Percentiles rank a stretch among this genome's conserved stretches.
Conservation (phyloP, 2,888 invertebrate genomes). For the Hypsopygia costalis region DNA sequence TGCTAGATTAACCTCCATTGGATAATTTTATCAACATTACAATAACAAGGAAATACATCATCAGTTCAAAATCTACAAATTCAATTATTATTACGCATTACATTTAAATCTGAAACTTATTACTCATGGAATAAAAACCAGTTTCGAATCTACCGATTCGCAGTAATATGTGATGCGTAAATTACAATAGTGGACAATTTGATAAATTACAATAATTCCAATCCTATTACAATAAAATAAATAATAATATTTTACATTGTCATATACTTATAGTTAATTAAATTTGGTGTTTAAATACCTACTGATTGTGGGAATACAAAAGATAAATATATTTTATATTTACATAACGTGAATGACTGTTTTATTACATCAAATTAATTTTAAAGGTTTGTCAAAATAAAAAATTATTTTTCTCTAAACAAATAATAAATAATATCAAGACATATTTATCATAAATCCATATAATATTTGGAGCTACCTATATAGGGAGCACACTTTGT, state of each 20-base stretch:
- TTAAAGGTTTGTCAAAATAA: too few species aligned
- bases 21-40: neutral
- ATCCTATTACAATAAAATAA: constrained; percentile 21
- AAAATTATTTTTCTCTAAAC: too few species aligned
- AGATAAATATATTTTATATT: constrained; percentile 20
- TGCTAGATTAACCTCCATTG: constrained; percentile 7
- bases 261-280: constrained; percentile 20
- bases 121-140: neutral
- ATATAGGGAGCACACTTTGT: too few species aligned
- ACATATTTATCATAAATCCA: too few species aligned
- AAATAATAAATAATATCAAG: too few species aligned
- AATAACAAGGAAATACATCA: neutral
- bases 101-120: neutral
- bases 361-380: constrained; percentile 5
- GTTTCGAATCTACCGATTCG: neutral
- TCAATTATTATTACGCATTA: neutral
- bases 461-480: too few species aligned
- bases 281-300: constrained; percentile 27
- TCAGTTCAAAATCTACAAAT: neutral
- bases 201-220: constrained; percentile 18
- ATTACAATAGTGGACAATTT: constrained; percentile 15
- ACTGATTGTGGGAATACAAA: constrained; percentile 15
- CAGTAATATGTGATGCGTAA: neutral
- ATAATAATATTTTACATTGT: constrained; percentile 15
- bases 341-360: constrained; percentile 15